Evolutionary conservation across 2,113 vertebrate species (phyloP), one percentile per base, ranked within the genome.

Genomic region (Sminthopsis crassicaudata): DNA sequence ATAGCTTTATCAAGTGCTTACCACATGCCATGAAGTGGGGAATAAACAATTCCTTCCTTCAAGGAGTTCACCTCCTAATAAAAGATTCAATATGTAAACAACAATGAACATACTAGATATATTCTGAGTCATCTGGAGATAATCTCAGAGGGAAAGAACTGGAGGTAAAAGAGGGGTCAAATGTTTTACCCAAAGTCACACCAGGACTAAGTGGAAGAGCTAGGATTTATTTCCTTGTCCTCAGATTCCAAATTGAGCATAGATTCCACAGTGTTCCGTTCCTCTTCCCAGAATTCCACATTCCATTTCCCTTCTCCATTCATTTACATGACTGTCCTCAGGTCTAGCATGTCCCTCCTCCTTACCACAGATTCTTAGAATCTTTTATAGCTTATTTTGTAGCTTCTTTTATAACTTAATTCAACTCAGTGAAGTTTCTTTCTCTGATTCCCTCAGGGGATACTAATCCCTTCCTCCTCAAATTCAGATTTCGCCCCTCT

Each of bases 1-100:
- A 30, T 8, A 11, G 2, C 6, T 30, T 60, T 60, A 27, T 57
- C 11, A 57, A 67, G 30, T 67, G 57, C 27, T 36, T 67, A 36
- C 12, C 12, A 0, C 0, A 0, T 36, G 10, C 57, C 3, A 16
- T 27, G 2, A 60, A 30, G 2, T 26, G 12, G 27, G 27, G 57
- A 10, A 3, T 30, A 14, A 60, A 60, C 25, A 30, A 60, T 60
- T 60, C 57, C 57, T 30, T 3, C 27, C 27, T 26, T 30, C 57
- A 60, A 60, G 27, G 57, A 30, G 26, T 30, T 60, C 27, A 30
- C 57, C 27, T 60, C 27, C 57, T 60, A 60, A 60, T 60, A 27
- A 10, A 60, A 9, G 27, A 30, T 60, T 36, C 27, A 12, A 30
- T 11, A 14, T 60, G 57, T 60, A 12, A 60, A 60, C 27, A 60